A percentile compares a stretch with the other conserved stretches of the same genome.
These are phyloP conservation scores for Andrena chrysosceles DNA, from an alignment of 2,888 invertebrate species.

Conservation along the genomic window DNA sequence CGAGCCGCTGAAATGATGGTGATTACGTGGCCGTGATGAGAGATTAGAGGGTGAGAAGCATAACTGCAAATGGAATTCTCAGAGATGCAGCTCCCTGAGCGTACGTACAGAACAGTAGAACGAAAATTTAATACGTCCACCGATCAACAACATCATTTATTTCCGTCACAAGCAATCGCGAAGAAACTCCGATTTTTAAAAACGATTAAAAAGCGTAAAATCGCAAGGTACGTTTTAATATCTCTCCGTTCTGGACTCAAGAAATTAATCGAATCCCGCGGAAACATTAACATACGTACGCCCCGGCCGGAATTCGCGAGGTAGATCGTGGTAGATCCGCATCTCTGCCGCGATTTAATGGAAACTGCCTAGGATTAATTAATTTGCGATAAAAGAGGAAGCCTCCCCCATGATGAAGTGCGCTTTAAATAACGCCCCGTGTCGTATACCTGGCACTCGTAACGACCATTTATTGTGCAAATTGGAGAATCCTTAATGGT, in stretches of 20 bases:
- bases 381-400: constrained; percentile 65
- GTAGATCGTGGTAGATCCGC: background rate
- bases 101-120: background rate
- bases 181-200: background rate
- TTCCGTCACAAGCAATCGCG: background rate
- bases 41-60: background rate
- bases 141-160: too few species aligned
- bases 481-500: constrained; percentile 75
- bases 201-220: too few species aligned
- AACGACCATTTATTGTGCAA: constrained; percentile 74
- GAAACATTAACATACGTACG: constrained; percentile 38
- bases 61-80: background rate
- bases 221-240: background rate
- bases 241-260: background rate
- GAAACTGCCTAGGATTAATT: constrained; percentile 59
- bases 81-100: too few species aligned
- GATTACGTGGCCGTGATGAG: background rate
- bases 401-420: constrained; percentile 61
- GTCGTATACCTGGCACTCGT: constrained; percentile 53
- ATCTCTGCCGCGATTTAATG: constrained; percentile 44
- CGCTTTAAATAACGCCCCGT: constrained; percentile 68
- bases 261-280: constrained; percentile 47
- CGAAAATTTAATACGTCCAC: background rate
- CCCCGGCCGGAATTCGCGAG: background rate
- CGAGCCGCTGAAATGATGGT: background rate